Evolutionary conservation across 2,888 invertebrate genomes (phyloP), one percentile per base, ranked within the genome.

Genomic region (Tholera decimalis): DNA sequence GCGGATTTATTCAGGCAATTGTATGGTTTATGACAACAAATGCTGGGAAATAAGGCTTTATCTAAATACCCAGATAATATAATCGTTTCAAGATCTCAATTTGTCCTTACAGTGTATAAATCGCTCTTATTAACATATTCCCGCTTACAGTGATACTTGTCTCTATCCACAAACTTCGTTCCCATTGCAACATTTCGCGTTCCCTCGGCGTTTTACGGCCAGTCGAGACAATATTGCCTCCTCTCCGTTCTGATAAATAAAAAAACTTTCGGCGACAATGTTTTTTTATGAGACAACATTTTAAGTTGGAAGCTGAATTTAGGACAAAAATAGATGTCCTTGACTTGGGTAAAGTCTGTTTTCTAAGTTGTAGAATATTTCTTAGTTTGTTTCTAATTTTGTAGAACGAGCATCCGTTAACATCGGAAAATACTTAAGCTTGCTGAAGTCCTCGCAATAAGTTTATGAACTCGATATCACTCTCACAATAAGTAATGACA

Each of bases 211-310:
- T 58, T 84, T 86, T 83, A 87, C 70, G 51, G 77, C 79, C 83
- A 73, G 79, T 85, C 71, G 73, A 55, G 78, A 79, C 80, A 77
- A 83, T 85, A 87, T 85, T 84, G 85, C 79, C 74, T 68, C 44
- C 69, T 54, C 65, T 64, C 62, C 57, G 56, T 76, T 74, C 76
- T 82, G 79, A 73, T 77, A 76, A 80, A 83, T 76, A 80, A 80
- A 83, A 68, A 84, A 82, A 80, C 50, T 80, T 84, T 76, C 22
- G 37, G 28, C 35, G 30, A 74, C 30, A 39, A 72, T 44, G 37
- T 62, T 72, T 73, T n/a, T 68, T 68, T 68, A 71, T 54, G 46
- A 39, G 43, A 57, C 68, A 60, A 57, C 61, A 67, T 63, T 77
- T 74, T 60, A 69, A 73, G 60, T 61, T 70, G 68, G 70, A 58